Conservation (phyloP, 35 echinoderm and acorn worm genomes). For the Heliocidaris erythrogramma region DNA sequence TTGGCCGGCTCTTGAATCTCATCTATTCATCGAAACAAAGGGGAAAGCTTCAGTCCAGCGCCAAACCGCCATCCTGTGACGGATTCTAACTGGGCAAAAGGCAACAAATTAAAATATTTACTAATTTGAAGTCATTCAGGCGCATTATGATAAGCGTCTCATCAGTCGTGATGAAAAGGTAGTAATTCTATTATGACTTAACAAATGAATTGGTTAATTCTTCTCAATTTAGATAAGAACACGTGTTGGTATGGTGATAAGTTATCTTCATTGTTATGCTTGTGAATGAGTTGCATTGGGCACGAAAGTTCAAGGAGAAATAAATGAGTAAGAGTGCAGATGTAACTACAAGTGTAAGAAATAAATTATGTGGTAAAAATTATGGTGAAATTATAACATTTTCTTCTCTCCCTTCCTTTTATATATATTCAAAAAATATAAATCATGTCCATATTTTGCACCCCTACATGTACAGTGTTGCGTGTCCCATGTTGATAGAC, state of each 20-base stretch:
- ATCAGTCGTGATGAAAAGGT: background rate
- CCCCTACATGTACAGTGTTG: no score
- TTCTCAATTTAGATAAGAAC: background rate
- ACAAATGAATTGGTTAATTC: conserved; percentile 4
- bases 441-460: no score
- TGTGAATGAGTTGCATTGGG: background rate
- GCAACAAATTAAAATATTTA: conserved; percentile 43
- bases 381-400: no score
- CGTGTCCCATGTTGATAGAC: no score
- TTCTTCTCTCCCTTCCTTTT: no score
- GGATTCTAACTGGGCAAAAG: background rate
- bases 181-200: background rate
- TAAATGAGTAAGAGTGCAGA: background rate
- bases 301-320: background rate
- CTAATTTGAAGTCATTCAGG: background rate
- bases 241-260: background rate
- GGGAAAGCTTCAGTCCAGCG: background rate
- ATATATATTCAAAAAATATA: no score
- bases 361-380: background rate
- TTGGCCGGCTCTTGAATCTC: background rate
- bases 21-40: background rate
- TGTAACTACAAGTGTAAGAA: background rate
- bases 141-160: conserved; percentile 8
- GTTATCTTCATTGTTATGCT: background rate
- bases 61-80: background rate